Conservation (phyloP, 2,888 invertebrate species). For the Lacanobia wlatinum region DNA sequence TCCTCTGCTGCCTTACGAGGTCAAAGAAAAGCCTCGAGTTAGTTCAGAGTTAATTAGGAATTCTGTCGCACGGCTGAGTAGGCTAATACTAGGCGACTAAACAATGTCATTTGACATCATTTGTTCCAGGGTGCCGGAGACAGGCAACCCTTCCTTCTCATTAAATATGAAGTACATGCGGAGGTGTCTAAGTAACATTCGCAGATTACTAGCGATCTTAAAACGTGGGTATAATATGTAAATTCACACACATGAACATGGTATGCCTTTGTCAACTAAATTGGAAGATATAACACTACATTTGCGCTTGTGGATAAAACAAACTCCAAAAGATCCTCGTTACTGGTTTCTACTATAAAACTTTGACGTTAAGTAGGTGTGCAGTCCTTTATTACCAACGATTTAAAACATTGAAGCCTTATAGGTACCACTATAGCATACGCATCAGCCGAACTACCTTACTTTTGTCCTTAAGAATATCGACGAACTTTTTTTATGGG, state of each 20-base stretch:
- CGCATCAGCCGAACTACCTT: no score
- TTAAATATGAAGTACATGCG: conserved; percentile 76
- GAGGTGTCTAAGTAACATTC: conserved; percentile 65
- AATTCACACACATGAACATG: conserved; percentile 10
- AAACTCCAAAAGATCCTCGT: background rate
- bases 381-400: no score
- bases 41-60: conserved; percentile 69
- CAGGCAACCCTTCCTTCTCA: conserved; percentile 72
- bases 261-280: no score
- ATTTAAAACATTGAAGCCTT: no score
- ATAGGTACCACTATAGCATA: no score
- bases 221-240: conserved; percentile 45
- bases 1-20: conserved; percentile 24
- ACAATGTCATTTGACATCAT: conserved; percentile 70
- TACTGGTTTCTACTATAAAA: background rate
- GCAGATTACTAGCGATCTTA: conserved; percentile 55
- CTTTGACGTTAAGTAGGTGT: no score
- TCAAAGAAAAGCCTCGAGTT: conserved; percentile 55
- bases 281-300: conserved; percentile 16
- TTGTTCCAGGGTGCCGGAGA: conserved; percentile 66
- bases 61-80: conserved; percentile 55
- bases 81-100: conserved; percentile 64
- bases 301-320: background rate
- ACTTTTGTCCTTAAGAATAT: background rate
- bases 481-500: no score